phyloP scores from a whole-genome alignment of 2,888 invertebrate genomes.

The Pollenia griseotomentosa region DNA sequence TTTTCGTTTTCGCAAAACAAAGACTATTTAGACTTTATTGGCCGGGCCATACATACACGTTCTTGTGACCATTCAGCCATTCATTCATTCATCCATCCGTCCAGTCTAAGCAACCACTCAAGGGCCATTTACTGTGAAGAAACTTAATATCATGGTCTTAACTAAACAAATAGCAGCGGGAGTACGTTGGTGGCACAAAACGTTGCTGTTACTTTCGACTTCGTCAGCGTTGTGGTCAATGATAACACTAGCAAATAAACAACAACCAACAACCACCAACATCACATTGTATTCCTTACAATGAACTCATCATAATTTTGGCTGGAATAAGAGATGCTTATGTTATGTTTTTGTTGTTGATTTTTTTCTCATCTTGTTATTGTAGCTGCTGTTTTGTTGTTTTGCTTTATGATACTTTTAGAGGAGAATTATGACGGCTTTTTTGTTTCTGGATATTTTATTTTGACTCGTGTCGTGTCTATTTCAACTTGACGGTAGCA shows the following conservation, averaged over 20 bases:
- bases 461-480: conserved; percentile 63
- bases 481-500: conserved; percentile 68
- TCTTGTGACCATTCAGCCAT: conserved; percentile 50
- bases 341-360: background rate
- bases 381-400: conserved; percentile 38
- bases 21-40: conserved; percentile 66
- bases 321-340: conserved; percentile 55
- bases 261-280: conserved; percentile 22
- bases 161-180: conserved; percentile 71
- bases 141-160: conserved; percentile 67
- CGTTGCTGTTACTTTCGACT: conserved; percentile 43
- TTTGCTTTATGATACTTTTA: conserved; percentile 53
- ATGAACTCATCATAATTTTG: conserved; percentile 50
- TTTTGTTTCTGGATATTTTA: conserved; percentile 9
- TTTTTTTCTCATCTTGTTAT: background rate
- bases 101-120: conserved; percentile 52
- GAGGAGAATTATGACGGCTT: conserved; percentile 57
- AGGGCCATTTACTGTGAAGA: conserved; percentile 70
- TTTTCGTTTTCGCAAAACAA: conserved; percentile 50
- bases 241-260: conserved; percentile 34
- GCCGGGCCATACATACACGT: conserved; percentile 38
- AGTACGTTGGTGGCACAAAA: conserved; percentile 65
- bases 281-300: conserved; percentile 40
- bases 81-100: conserved; percentile 14
- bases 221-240: conserved; percentile 64